Evolutionary conservation across 1,140 invertebrate genomes (phyloP).

Genomic region (Varroa destructor): DNA sequence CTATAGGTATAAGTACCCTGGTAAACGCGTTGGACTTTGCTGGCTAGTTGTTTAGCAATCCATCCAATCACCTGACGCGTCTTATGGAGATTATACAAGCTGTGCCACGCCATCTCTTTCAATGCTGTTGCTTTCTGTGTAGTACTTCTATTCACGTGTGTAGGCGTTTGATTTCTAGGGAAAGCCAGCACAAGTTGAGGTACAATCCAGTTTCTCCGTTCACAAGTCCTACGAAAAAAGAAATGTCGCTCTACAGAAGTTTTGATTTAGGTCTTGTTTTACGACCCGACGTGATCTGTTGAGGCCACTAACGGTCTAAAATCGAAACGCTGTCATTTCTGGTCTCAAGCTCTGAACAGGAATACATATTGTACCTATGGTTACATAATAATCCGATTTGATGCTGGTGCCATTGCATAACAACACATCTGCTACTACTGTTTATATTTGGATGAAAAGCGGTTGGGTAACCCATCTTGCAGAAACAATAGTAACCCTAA

Average conservation of each 20-base stretch:
- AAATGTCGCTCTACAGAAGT: neutral
- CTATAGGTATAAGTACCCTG: neutral
- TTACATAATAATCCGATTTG: too few relatives aligned
- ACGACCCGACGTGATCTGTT: too few relatives aligned
- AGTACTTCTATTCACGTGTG: neutral
- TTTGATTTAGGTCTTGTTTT: too few relatives aligned
- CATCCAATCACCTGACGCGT: slow-evolving; percentile 8
- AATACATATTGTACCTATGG: too few relatives aligned
- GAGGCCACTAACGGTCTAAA: too few relatives aligned
- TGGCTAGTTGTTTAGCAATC: slow-evolving; percentile 20
- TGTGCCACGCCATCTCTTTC: slow-evolving; percentile 9
- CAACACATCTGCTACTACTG: too few relatives aligned
- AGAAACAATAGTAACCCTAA: too few relatives aligned
- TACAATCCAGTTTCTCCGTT: slow-evolving; percentile 19
- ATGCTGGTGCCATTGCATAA: too few relatives aligned
- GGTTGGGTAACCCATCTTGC: too few relatives aligned
- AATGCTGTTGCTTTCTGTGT: neutral
- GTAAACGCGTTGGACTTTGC: slow-evolving; percentile 3
- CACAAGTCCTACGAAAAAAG: slow-evolving; percentile 16
- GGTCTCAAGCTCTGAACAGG: too few relatives aligned
- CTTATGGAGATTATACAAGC: slow-evolving; percentile 9
- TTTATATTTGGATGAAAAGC: too few relatives aligned
- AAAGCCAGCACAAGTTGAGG: slow-evolving; percentile 14
- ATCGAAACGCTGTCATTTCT: too few relatives aligned
- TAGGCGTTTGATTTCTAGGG: neutral